phyloP scores from a whole-genome alignment of 2,797 vertebrate species.

The Phoeniculus purpureus region DNA sequence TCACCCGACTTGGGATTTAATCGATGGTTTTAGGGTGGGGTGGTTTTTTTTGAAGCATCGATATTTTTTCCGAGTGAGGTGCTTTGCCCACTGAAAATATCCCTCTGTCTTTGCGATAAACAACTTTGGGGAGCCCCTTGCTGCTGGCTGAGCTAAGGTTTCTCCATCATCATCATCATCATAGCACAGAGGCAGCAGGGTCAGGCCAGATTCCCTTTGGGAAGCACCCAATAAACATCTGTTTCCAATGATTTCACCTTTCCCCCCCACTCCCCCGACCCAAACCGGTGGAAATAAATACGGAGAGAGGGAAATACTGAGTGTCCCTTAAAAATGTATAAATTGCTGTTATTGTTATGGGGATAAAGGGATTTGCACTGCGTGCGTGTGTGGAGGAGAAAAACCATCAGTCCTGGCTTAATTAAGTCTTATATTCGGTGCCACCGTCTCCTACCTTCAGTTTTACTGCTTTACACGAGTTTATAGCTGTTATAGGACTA shows the following conservation, averaged over 20 bases:
- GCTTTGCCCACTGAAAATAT: background rate
- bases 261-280: background rate
- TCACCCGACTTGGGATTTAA: background rate
- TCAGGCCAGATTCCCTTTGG: background rate
- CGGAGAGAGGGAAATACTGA: background rate
- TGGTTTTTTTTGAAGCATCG: rapidly evolving
- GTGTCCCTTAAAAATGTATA: background rate
- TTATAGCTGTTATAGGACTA: background rate
- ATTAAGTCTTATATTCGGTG: background rate
- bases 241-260: background rate
- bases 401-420: background rate
- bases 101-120: rapidly evolving
- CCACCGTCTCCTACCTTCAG: background rate
- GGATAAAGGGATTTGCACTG: background rate
- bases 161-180: background rate
- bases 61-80: background rate
- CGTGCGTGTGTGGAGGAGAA: background rate
- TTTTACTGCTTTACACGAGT: background rate
- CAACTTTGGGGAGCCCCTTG: background rate
- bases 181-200: background rate
- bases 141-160: background rate
- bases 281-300: background rate
- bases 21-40: background rate
- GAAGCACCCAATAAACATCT: background rate
- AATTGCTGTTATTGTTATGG: background rate